phyloP scores from a whole-genome alignment of 2,113 vertebrate genomes.

The Xerus inauris region DNA sequence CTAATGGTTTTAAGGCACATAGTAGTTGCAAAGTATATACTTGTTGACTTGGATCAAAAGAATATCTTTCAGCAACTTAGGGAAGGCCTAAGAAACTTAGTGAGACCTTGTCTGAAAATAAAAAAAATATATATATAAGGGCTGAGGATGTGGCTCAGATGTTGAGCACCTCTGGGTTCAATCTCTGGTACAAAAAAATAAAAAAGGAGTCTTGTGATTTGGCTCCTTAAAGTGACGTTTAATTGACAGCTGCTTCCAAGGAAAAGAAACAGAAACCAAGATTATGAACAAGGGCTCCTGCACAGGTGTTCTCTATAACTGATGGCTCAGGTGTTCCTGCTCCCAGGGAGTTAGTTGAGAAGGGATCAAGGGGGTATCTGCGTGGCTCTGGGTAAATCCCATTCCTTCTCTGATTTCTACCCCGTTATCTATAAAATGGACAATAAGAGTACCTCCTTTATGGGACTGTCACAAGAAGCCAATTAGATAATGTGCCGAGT shows the following conservation, averaged over 20 bases:
- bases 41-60: conserved; percentile 58
- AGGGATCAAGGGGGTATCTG: not conserved
- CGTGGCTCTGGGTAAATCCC: not conserved
- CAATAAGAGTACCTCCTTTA: not conserved
- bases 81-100: no score
- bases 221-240: conserved; percentile 34
- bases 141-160: no score
- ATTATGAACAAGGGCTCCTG: not conserved
- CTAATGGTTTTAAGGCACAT: not conserved
- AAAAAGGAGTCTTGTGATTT: conserved; percentile 35
- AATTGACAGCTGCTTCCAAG: conserved; percentile 37
- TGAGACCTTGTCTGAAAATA: no score
- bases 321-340: not conserved
- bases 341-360: not conserved
- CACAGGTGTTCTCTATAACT: not conserved
- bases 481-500: rapidly evolving
- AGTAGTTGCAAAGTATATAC: not conserved
- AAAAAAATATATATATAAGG: no score
- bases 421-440: not conserved
- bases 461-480: rapidly evolving
- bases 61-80: no score
- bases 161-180: no score
- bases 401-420: not conserved
- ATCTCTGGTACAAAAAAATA: no score
- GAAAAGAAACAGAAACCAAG: not conserved